These are phyloP conservation scores for Limnephilus lunatus DNA, from an alignment of 2,888 invertebrate genomes.

Conservation along the genomic window DNA sequence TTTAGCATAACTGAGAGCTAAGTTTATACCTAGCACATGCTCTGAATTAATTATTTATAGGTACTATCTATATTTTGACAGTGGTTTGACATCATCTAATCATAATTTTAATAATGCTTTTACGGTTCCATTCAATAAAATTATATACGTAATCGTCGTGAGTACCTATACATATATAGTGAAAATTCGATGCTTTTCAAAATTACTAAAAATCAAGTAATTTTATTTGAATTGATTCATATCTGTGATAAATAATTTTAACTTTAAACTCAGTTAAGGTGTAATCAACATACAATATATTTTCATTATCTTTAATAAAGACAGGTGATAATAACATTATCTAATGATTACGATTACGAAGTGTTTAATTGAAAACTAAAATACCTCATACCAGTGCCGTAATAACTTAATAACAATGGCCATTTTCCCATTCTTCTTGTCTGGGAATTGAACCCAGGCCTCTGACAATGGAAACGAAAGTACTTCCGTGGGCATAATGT, in stretches of 20 bases:
- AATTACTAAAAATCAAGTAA: neutral
- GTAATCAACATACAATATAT: neutral
- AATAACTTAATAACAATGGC: constrained; percentile 4
- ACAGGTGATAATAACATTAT: constrained; percentile 2
- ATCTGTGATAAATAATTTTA: neutral
- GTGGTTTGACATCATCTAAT: neutral
- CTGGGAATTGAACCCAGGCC: constrained; percentile 19
- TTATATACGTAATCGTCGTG: neutral
- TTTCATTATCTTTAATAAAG: neutral
- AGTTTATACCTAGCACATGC: neutral
- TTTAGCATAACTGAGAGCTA: neutral
- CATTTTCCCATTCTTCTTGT: neutral
- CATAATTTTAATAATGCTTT: neutral
- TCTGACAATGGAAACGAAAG: constrained; percentile 45
- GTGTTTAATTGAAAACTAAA: neutral
- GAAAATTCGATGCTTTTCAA: neutral
- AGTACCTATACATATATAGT: too few relatives aligned
- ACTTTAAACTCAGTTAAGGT: neutral
- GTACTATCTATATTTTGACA: neutral
- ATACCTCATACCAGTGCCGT: neutral
- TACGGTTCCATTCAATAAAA: neutral
- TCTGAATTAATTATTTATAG: neutral
- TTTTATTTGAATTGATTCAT: neutral
- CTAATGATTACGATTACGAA: neutral
- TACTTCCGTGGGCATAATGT: constrained; percentile 38